Evolutionary conservation across 2,797 vertebrate species (phyloP), one percentile per base, ranked within the genome.

Genomic region (Antennarius maculatus): DNA sequence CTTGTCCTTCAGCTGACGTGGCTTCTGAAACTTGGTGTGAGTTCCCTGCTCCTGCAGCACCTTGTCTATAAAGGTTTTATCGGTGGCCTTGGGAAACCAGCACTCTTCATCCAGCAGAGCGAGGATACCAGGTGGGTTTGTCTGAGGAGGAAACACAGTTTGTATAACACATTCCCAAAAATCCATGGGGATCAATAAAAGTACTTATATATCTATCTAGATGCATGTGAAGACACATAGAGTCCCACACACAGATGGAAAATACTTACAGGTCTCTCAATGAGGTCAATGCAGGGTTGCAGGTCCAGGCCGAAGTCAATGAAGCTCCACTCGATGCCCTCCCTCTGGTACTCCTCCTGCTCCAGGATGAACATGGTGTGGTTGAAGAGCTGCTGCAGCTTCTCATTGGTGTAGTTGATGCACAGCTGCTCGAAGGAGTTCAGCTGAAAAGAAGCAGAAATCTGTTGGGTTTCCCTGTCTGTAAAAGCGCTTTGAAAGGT

Each of bases 331-430:
- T 99, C 97, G 14, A 99, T 99, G 61, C 98, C 97, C 86, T 99
- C 97, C 0, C 97, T 93, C 86, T 99, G 98, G 86, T 99, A 99
- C 72, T 99, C 97, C 84, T 99, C 97, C 88, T 99, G 97, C 93
- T 99, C 97, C 91, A 99, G 95, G 89, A 99, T 94, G 89, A 99
- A 99, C 97, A 99, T 98, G 58, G 97, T 99, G 90, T 99, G 97
- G 91, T 99, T 99, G 94, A 99, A 99, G 42, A 99, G 94, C 86
- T 99, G 97, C 92, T 99, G 97, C 76, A 99, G 93, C 92, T 99
- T 99, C 93, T 99, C 97, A 0, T 99, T 99, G 77, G 97, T 99
- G 90, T 98, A 99, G 92, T 99, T 99, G 88, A 99, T 99, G 61
- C 97, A 99, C 54, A 99, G 91, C 74, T 99, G 97, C 78, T 99